phyloP scores from a whole-genome alignment of 2,113 vertebrate genomes.

The Engystomops pustulosus region DNA sequence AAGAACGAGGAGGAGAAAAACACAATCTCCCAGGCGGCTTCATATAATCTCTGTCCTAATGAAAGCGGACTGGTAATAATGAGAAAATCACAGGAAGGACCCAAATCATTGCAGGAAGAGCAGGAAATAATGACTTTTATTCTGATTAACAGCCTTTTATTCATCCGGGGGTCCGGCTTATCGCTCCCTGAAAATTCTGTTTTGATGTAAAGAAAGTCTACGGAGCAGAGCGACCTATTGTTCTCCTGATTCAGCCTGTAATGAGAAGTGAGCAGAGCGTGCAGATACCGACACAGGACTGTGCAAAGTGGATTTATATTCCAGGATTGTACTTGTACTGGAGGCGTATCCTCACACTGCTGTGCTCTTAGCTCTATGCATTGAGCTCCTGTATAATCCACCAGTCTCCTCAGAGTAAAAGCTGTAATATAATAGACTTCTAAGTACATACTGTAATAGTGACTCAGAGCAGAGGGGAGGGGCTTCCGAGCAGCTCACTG shows the following conservation, averaged over 20 bases:
- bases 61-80: conserved; percentile 48
- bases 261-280: background rate
- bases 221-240: background rate
- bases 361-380: too few relatives aligned
- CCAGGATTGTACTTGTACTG: too few relatives aligned
- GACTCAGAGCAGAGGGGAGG: too few relatives aligned
- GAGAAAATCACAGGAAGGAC: conserved; percentile 55
- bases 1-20: conserved; percentile 30
- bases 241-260: background rate
- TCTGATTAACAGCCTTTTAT: conserved; percentile 31
- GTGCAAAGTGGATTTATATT: too few relatives aligned
- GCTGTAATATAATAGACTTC: too few relatives aligned
- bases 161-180: background rate
- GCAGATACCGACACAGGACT: background rate
- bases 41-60: conserved; percentile 47
- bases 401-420: too few relatives aligned
- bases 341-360: too few relatives aligned
- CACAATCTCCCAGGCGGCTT: conserved; percentile 32
- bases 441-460: too few relatives aligned
- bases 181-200: conserved; percentile 21
- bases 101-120: conserved; percentile 35
- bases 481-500: too few relatives aligned
- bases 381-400: too few relatives aligned
- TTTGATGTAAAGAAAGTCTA: background rate
- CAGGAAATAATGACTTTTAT: conserved; percentile 48